Conservation (phyloP, 1,140 invertebrate genomes). For the Listronotus bonariensis region DNA sequence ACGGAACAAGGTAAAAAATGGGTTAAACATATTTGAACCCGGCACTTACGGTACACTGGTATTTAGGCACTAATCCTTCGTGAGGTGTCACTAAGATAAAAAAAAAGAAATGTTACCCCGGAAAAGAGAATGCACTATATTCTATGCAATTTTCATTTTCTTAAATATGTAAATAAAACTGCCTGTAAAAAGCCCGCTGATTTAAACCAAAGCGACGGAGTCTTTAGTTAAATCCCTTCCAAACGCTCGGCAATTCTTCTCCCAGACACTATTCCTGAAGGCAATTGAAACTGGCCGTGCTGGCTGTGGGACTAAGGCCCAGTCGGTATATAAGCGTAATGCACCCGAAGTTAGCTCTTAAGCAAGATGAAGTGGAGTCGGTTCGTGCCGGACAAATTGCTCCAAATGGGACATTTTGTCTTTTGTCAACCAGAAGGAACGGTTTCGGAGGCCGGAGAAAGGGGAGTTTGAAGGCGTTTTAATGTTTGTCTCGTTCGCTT, state of each 20-base stretch:
- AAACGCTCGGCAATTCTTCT: conserved; percentile 6
- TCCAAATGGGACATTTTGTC: conserved; percentile 16
- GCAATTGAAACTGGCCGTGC: conserved; percentile 12
- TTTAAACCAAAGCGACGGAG: too few species aligned
- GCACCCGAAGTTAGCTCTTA: conserved; percentile 8
- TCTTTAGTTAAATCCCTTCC: background rate
- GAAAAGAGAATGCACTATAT: too few species aligned
- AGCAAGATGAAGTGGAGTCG: conserved; percentile 19
- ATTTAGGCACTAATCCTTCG: too few species aligned
- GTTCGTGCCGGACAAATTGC: conserved; percentile 15
- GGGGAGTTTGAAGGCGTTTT: conserved; percentile 5
- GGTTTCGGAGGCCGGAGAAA: background rate
- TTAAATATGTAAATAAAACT: too few species aligned
- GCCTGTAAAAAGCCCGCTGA: too few species aligned
- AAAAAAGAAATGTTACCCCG: too few species aligned
- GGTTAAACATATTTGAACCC: too few species aligned
- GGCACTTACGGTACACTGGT: too few species aligned
- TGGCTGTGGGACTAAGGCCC: conserved; percentile 3
- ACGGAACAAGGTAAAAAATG: too few species aligned
- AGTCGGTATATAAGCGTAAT: conserved; percentile 19
- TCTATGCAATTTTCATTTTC: too few species aligned
- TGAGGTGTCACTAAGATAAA: too few species aligned
- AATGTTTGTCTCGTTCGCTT: background rate
- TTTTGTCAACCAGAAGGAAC: conserved; percentile 21
- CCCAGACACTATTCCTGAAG: conserved; percentile 8